phyloP scores from a whole-genome alignment of 2,797 vertebrate species.

The Antennarius maculatus region DNA sequence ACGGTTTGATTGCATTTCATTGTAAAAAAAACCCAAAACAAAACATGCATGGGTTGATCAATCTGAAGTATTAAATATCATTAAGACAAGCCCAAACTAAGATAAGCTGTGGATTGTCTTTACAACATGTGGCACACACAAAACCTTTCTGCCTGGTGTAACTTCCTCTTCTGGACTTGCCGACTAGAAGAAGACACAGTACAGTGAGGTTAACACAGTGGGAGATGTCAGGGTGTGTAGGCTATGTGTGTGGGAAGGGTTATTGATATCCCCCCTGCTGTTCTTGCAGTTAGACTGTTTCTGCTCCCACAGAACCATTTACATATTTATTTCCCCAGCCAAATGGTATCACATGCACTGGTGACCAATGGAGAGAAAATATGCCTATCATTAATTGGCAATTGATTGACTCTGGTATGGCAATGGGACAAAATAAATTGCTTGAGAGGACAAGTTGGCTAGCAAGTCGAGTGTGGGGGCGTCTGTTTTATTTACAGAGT shows the following conservation, averaged over 20 bases:
- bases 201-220: slow-evolving; percentile 28
- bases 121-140: background rate
- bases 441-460: slow-evolving; percentile 46
- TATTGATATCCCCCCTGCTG: slow-evolving; percentile 37
- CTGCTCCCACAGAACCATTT: slow-evolving; percentile 48
- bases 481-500: slow-evolving; percentile 25
- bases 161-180: slow-evolving; percentile 30
- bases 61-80: too few species aligned
- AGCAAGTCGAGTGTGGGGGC: slow-evolving; percentile 27
- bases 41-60: too few species aligned
- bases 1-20: too few species aligned
- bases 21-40: too few species aligned
- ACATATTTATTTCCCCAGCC: slow-evolving; percentile 73
- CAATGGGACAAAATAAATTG: slow-evolving; percentile 73
- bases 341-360: slow-evolving; percentile 39
- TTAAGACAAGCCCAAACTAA: too few species aligned
- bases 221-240: background rate
- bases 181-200: slow-evolving; percentile 46
- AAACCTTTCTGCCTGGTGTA: slow-evolving; percentile 8
- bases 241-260: background rate
- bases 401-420: slow-evolving; percentile 78
- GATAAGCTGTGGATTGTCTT: too few species aligned
- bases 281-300: slow-evolving; percentile 33
- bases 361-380: slow-evolving; percentile 51
- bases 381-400: slow-evolving; percentile 76